Conservation (phyloP, 2,797 vertebrate genomes). For the Fundulus diaphanus region DNA sequence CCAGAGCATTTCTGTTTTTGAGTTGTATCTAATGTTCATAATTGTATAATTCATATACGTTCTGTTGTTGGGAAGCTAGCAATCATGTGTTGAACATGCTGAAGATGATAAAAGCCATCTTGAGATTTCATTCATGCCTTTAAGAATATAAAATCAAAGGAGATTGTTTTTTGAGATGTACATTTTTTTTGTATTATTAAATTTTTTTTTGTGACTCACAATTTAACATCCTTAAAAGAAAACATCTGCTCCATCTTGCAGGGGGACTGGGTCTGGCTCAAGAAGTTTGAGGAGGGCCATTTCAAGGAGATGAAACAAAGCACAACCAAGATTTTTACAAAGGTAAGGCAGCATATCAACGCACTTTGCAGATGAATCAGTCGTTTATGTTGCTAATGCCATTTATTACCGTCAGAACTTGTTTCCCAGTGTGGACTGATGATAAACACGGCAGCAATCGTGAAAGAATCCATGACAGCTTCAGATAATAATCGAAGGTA, state of each 20-base stretch:
- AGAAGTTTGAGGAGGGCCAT: conserved; percentile 84
- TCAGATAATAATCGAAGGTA: not conserved
- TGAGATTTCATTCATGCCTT: not conserved
- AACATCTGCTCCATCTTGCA: conserved; percentile 49
- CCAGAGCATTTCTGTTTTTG: too few relatives aligned
- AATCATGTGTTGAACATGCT: not conserved
- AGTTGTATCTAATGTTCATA: too few relatives aligned
- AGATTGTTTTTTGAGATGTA: not conserved
- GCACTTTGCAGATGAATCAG: not conserved
- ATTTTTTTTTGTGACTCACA: not conserved
- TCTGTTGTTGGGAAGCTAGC: not conserved
- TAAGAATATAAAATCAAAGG: not conserved
- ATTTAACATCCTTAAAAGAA: not conserved
- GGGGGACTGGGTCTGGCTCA: conserved; percentile 95
- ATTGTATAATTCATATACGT: not conserved
- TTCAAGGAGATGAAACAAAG: conserved; percentile 83
- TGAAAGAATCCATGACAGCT: not conserved
- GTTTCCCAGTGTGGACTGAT: not conserved
- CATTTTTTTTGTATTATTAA: not conserved
- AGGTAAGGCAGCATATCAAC: conserved; percentile 75
- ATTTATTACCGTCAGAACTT: not conserved
- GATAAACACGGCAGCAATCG: not conserved
- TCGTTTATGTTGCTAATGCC: not conserved
- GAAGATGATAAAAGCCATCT: not conserved
- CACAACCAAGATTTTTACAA: conserved; percentile 86